Evolutionary conservation across 1,140 invertebrate genomes (phyloP), one percentile per base, ranked within the genome.

Genomic region (Rhyzopertha dominica): DNA sequence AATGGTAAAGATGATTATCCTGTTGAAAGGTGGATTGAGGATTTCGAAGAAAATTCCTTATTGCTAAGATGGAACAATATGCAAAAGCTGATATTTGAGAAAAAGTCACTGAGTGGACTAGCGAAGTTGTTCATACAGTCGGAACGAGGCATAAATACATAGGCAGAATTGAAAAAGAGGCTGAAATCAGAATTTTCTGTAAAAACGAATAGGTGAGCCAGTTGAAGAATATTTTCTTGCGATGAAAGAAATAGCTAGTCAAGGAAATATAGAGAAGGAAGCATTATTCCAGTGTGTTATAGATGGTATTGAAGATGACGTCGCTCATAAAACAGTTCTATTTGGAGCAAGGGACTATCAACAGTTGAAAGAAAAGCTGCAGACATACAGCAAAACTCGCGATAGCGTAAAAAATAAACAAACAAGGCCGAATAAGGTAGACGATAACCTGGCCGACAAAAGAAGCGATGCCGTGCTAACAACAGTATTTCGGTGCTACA

Each of bases 1-100:
- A 25, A 43, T 31, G 55, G 51, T 28, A 50, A 34, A 9, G 30
- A 38, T 13, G 31, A 47, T 12, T 48, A 45, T 40, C 39, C 37
- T 5, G 35, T 58, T 4, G 13, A 25, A 23, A 48, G 41, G 23
- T 58, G 53, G 51, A 37, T 62, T 10, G 26, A 24, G 3, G 60
- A 62, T 29, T 60, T 62, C 38, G 58, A 62, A 30, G 58, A 62
- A 36, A 51, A 37, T 7, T 43, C 55, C 3, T 32, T 25, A 13
- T n/a, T 57, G 5, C 35, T 49, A 5, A 34, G 32, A 14, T 61
- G 51, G 54, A 49, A 43, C 19, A 54, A 57, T 16, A 30, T 61
- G n/a, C 59, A 61, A 22, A 61, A 57, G 43, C 43, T 53, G 19
- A 40, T 61, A 14, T 59, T 47, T 42, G 51, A 48, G 1, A 59